Evolutionary conservation across 2,797 vertebrate genomes (phyloP).

Genomic region (Macropus fuliginosus): DNA sequence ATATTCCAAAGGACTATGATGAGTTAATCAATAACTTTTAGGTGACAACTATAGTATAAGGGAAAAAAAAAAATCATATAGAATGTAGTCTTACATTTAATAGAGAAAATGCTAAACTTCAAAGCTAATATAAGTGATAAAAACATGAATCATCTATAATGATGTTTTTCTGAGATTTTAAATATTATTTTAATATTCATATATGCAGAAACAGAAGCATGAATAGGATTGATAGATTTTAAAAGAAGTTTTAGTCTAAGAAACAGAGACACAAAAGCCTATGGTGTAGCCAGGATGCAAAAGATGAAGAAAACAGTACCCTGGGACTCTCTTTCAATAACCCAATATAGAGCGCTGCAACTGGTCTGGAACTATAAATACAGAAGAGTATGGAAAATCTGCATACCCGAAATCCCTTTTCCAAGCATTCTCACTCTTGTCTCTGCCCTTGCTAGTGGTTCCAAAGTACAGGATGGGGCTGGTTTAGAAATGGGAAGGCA

Average conservation of each 20-base stretch:
- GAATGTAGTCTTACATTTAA: neutral
- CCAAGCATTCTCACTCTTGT: constrained; percentile 1
- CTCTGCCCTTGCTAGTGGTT: constrained; percentile 31
- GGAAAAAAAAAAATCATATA: constrained; percentile 21
- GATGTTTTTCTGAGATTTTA: neutral
- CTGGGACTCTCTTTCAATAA: constrained; percentile 5
- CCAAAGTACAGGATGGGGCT: constrained; percentile 45
- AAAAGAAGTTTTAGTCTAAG: neutral
- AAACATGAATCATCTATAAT: constrained; percentile 6
- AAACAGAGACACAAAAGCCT: neutral
- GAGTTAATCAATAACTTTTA: neutral
- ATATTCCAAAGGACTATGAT: neutral
- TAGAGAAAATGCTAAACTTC: constrained; percentile 14
- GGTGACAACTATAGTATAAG: neutral
- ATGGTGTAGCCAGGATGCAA: neutral
- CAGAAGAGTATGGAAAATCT: neutral
- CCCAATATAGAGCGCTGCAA: neutral
- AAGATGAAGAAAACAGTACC: neutral
- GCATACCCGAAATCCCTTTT: constrained; percentile 25
- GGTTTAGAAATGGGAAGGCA: neutral
- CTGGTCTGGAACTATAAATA: constrained; percentile 1
- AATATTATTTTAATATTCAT: neutral
- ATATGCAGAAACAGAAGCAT: neutral
- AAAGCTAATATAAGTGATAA: constrained; percentile 5
- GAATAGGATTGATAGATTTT: neutral